Evolutionary conservation across 2,888 invertebrate species (phyloP).

Genomic region (Acronicta alni): DNA sequence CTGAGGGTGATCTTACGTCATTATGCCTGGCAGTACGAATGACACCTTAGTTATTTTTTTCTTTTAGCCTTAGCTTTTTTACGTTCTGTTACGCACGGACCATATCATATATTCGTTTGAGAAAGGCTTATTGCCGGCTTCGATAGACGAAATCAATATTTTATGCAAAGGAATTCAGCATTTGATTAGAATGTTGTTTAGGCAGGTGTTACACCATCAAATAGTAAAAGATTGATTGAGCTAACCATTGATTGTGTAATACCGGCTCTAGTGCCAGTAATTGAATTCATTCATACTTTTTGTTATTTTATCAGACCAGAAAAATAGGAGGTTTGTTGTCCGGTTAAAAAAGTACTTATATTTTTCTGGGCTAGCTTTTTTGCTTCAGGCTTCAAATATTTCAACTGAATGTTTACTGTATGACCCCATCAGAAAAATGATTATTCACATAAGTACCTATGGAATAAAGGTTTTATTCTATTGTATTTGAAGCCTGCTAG

Average conservation of each 20-base stretch:
- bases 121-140: conserved; percentile 70
- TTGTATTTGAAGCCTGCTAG: not conserved
- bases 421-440: not conserved
- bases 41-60: conserved; percentile 85
- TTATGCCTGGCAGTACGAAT: conserved; percentile 89
- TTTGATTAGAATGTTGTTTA: conserved; percentile 74
- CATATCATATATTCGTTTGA: conserved; percentile 65
- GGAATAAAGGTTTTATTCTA: too few relatives aligned
- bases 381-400: conserved; percentile 38
- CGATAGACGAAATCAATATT: conserved; percentile 55
- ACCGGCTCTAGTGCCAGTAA: conserved; percentile 39
- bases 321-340: not conserved
- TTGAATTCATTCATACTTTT: conserved; percentile 39
- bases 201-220: conserved; percentile 55
- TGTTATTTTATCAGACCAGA: conserved; percentile 23
- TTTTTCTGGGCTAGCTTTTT: conserved; percentile 30
- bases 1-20: conserved; percentile 87
- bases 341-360: conserved; percentile 2
- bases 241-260: conserved; percentile 54
- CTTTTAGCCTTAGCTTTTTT: conserved; percentile 82
- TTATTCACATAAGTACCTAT: too few relatives aligned
- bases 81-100: conserved; percentile 78
- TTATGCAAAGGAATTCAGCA: conserved; percentile 87
- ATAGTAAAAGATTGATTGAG: conserved; percentile 21
- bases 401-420: not conserved